Evolutionary conservation across 2,888 invertebrate species (phyloP).

Genomic region (Dicroscelio sp.): DNA sequence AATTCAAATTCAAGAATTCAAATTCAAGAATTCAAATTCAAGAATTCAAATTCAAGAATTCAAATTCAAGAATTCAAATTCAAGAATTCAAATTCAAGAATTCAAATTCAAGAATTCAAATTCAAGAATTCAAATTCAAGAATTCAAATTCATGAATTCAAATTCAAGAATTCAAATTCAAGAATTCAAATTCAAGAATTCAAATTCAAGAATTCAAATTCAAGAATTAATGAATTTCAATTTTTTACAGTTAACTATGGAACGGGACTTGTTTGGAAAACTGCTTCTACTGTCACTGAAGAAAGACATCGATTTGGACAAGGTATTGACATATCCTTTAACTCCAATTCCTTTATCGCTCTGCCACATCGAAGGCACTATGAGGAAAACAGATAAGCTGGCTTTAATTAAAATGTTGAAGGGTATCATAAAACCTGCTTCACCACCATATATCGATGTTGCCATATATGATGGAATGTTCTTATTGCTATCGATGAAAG

Average conservation of each 20-base stretch:
- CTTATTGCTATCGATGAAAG: slow-evolving; percentile 15
- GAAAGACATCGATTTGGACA: slow-evolving; percentile 78
- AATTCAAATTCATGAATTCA: too few species aligned
- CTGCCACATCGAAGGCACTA: slow-evolving; percentile 69
- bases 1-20: too few species aligned
- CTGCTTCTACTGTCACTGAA: slow-evolving; percentile 70
- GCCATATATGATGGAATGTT: not conserved
- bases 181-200: too few species aligned
- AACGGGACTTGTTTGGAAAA: slow-evolving; percentile 75
- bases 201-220: too few species aligned
- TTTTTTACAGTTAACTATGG: slow-evolving; percentile 38
- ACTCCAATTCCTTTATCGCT: slow-evolving; percentile 84
- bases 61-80: too few species aligned
- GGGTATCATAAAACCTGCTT: not conserved
- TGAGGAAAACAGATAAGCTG: slow-evolving; percentile 85
- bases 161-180: too few species aligned
- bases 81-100: too few species aligned
- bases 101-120: too few species aligned
- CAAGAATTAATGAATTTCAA: too few species aligned
- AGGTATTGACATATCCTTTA: slow-evolving; percentile 82
- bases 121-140: too few species aligned
- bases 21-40: too few species aligned
- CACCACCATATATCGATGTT: not conserved
- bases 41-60: too few species aligned
- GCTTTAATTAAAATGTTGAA: slow-evolving; percentile 71